Conservation (phyloP, 2,888 invertebrate genomes). For the Trachelus tabidus region DNA sequence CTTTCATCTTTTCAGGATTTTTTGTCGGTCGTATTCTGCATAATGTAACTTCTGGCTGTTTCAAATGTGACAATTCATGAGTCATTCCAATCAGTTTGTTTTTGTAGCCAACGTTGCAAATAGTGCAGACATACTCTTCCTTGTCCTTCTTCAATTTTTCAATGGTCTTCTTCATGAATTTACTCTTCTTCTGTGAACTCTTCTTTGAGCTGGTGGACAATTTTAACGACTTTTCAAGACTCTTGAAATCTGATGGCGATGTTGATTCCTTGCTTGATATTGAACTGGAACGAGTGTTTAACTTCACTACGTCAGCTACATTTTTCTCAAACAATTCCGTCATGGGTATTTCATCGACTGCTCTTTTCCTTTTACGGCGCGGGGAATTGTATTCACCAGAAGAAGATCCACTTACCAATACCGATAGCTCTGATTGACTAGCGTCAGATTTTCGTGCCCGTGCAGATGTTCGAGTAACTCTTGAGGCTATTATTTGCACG, state of each 20-base stretch:
- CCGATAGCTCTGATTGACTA: not conserved
- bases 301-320: not conserved
- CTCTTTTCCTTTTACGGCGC: not conserved
- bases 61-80: slow-evolving; percentile 54
- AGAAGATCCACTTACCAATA: not conserved
- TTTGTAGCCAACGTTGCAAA: slow-evolving; percentile 44
- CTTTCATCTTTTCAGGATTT: not conserved
- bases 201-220: not conserved
- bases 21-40: slow-evolving; percentile 29
- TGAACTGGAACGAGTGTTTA: slow-evolving; percentile 13
- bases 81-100: slow-evolving; percentile 43
- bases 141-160: slow-evolving; percentile 10
- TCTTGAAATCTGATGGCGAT: slow-evolving; percentile 16
- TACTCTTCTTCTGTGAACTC: not conserved
- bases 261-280: slow-evolving; percentile 23
- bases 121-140: slow-evolving; percentile 35
- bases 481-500: not conserved
- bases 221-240: slow-evolving; percentile 13
- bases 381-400: not conserved
- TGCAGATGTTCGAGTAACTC: not conserved
- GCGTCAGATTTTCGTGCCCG: not conserved
- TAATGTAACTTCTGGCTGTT: slow-evolving; percentile 47
- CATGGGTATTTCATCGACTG: not conserved
- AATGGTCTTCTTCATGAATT: not conserved
- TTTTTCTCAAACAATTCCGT: slow-evolving; percentile 7